phyloP scores from a whole-genome alignment of 2,113 vertebrate species.

The Tiliqua scincoides region DNA sequence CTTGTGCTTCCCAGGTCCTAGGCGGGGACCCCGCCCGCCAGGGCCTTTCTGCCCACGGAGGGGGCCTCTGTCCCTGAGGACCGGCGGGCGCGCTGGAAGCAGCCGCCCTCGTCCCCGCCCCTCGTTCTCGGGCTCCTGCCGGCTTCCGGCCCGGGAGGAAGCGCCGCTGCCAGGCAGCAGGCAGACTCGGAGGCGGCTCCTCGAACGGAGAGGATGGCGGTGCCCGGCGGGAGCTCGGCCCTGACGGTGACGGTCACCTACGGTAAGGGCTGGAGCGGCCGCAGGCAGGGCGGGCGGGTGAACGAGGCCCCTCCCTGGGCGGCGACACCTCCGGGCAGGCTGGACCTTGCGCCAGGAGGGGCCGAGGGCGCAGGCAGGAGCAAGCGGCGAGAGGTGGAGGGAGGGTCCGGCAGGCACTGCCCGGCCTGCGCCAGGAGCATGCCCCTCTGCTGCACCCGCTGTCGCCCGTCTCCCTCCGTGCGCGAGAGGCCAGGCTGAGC shows the following conservation, averaged over 20 bases:
- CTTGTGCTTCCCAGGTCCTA: no score
- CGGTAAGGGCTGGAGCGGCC: constrained; percentile 42
- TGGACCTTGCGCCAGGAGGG: neutral
- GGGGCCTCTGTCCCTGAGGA: no score
- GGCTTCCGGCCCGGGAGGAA: neutral
- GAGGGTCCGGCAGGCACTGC: no score
- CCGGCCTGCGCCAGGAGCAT: no score
- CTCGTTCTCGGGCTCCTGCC: neutral
- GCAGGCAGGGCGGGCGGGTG: neutral
- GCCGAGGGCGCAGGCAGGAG: neutral
- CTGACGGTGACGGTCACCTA: constrained; percentile 60
- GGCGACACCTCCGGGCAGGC: no score
- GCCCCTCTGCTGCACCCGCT: no score
- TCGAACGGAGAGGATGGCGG: constrained; percentile 42
- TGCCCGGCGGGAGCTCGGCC: constrained; percentile 37
- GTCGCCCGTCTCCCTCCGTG: neutral
- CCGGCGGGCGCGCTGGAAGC: neutral
- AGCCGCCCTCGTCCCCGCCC: neutral
- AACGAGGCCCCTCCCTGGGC: neutral
- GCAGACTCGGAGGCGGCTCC: neutral
- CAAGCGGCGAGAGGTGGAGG: neutral
- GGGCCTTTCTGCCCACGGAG: no score
- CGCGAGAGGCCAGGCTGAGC: neutral
- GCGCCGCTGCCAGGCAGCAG: neutral
- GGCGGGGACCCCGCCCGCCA: no score